A percentile compares a stretch with the other conserved stretches of the same genome.
Evolutionary conservation across 1,140 invertebrate species (phyloP).

Genomic region (Lasioglossum albipes): DNA sequence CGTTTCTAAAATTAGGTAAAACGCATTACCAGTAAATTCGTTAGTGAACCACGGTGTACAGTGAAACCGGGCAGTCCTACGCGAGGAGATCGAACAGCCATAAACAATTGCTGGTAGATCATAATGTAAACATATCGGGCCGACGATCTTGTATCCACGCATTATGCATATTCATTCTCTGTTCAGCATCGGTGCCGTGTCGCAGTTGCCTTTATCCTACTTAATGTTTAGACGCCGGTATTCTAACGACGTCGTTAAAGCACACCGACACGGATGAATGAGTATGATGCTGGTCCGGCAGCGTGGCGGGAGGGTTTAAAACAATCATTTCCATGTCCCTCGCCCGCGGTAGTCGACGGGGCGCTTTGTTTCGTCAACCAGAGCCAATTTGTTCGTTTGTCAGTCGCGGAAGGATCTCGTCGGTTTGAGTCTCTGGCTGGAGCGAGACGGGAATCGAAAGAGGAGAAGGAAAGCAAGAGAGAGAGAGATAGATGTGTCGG

Average conservation of each 20-base stretch:
- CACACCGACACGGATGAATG: slow-evolving; percentile 39
- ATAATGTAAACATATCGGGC: background rate
- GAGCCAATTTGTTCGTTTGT: slow-evolving; percentile 66
- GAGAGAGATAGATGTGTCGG: slow-evolving; percentile 21
- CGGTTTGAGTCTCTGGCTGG: slow-evolving; percentile 22
- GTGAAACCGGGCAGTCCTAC: background rate
- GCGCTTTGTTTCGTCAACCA: slow-evolving; percentile 65
- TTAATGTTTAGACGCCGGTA: slow-evolving; percentile 28
- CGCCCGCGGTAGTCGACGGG: slow-evolving; percentile 34
- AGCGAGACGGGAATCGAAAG: background rate
- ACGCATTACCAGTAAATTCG: too few species aligned
- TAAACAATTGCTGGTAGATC: background rate
- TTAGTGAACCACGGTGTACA: too few species aligned
- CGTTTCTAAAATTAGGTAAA: too few species aligned
- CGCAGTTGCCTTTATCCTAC: slow-evolving; percentile 32
- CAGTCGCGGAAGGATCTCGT: slow-evolving; percentile 53
- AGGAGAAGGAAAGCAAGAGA: background rate
- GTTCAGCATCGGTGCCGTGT: background rate
- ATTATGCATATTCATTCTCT: slow-evolving; percentile 20
- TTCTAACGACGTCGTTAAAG: slow-evolving; percentile 62
- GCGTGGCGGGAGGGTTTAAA: slow-evolving; percentile 39
- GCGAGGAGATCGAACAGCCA: background rate
- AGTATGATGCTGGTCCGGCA: slow-evolving; percentile 42
- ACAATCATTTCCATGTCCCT: slow-evolving; percentile 46
- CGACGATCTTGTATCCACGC: background rate